phyloP scores from a whole-genome alignment of 2,888 invertebrate species.

The Hydrotaea cyrtoneurina region DNA sequence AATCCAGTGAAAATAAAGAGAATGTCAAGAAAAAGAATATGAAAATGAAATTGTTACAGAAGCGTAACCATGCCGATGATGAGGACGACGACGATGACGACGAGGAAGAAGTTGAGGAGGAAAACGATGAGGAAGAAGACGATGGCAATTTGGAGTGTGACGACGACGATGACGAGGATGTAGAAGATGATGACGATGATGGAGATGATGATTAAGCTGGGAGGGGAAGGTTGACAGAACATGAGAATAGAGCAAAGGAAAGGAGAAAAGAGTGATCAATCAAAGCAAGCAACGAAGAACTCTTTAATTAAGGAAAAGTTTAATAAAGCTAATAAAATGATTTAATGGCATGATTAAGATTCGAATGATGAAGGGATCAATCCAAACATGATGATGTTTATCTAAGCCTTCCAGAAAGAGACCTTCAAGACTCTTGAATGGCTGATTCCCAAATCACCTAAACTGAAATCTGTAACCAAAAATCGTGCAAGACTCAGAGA shows the following conservation, averaged over 20 bases:
- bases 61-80: conserved; percentile 30
- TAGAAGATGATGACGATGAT: conserved; percentile 68
- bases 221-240: conserved; percentile 2
- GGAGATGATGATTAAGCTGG: conserved; percentile 39
- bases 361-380: background rate
- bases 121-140: conserved; percentile 66
- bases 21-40: conserved; percentile 29
- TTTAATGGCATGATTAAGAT: background rate
- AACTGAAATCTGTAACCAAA: background rate
- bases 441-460: background rate
- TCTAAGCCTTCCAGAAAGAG: background rate
- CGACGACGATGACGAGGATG: conserved; percentile 68
- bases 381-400: too few species aligned
- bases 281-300: conserved; percentile 37
- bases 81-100: conserved; percentile 59
- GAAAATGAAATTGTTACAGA: conserved; percentile 45
- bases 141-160: conserved; percentile 64
- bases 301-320: background rate
- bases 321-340: background rate
- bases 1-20: conserved; percentile 39
- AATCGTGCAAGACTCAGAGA: too few species aligned
- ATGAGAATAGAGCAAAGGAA: too few species aligned
- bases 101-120: conserved; percentile 67
- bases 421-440: too few species aligned
- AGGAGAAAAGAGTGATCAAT: conserved; percentile 24